Conservation (phyloP, 1,140 invertebrate species). For the Eciton burchellii region DNA sequence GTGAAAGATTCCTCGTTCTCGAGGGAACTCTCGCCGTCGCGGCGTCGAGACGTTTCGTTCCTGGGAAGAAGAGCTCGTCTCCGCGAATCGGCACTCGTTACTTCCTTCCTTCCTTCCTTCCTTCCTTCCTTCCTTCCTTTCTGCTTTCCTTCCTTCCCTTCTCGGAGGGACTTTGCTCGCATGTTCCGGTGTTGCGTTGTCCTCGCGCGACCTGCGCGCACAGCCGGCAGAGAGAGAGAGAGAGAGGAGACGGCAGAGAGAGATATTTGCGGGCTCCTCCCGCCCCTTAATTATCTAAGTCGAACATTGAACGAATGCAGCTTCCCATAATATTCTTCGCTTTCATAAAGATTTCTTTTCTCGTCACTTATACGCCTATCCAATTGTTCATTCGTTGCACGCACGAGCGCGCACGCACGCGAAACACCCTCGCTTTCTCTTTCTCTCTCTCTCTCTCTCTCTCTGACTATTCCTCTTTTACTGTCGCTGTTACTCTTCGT, state of each 20-base stretch:
- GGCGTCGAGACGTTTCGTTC: not conserved
- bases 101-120: too few relatives aligned
- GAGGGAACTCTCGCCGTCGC: not conserved
- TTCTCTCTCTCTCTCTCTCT: not conserved
- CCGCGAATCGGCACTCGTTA: not conserved
- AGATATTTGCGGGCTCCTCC: slow-evolving; percentile 64
- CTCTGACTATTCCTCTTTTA: not conserved
- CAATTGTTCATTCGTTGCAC: not conserved
- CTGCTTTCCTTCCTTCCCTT: too few relatives aligned
- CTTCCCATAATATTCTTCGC: slow-evolving; percentile 74
- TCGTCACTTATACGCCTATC: not conserved
- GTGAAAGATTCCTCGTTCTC: slow-evolving; percentile 11
- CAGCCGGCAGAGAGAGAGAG: slow-evolving; percentile 68
- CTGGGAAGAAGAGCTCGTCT: slow-evolving; percentile 3
- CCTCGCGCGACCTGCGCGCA: slow-evolving; percentile 66
- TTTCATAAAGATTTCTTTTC: slow-evolving; percentile 3
- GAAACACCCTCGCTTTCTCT: slow-evolving; percentile 26
- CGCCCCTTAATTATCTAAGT: slow-evolving; percentile 79
- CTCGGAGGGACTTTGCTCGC: slow-evolving; percentile 24
- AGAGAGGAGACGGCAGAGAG: slow-evolving; percentile 70
- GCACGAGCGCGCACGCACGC: slow-evolving; percentile 61
- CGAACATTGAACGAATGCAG: slow-evolving; percentile 80
- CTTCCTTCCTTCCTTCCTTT: too few relatives aligned
- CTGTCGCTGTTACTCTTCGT: slow-evolving; percentile 16
- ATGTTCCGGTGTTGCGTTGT: slow-evolving; percentile 53